Percentiles rank a stretch among this genome's conserved stretches.
phyloP scores from a whole-genome alignment of 2,113 vertebrate species.

The rat (Rattus norvegicus) region GRCr8 NC_086030.1:30433001-30433500 shows the following conservation, averaged over 20 bases:
- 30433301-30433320: not conserved
- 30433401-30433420: not conserved
- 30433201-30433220: slow-evolving; percentile 46
- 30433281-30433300: not conserved
- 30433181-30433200: not conserved
- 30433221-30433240: slow-evolving; percentile 2
- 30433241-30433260: not conserved
- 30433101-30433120: not conserved
- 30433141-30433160: not conserved
- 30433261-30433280: not conserved
- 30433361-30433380: not conserved
- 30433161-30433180: slow-evolving; percentile 12
- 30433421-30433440: not conserved
- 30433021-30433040: not conserved
- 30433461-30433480: not conserved
- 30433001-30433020: not conserved
- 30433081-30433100: not conserved
- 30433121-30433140: not conserved
- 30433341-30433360: not conserved
- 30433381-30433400: not conserved
- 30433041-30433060: not conserved
- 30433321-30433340: not conserved
- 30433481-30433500: not conserved
- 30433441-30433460: not conserved
- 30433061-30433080: too few relatives aligned